phyloP scores from a whole-genome alignment of 2,888 invertebrate species.

The Trimorus sp. region DNA sequence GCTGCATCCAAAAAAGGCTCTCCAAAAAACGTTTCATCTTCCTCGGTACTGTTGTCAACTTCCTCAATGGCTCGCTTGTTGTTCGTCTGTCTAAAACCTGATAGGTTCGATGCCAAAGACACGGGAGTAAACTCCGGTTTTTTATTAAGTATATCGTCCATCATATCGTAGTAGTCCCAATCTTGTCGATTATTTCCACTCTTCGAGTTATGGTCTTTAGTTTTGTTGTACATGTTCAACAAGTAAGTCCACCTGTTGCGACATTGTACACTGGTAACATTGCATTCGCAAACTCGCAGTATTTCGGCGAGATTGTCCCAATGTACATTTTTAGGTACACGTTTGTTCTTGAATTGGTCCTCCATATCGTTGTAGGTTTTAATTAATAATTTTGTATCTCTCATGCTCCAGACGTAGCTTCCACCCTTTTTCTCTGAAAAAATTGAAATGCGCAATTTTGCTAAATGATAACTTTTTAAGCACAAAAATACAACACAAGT shows the following conservation, averaged over 20 bases:
- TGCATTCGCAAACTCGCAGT: slow-evolving; percentile 7
- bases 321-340: not conserved
- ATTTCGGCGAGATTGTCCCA: slow-evolving; percentile 19
- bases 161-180: slow-evolving; percentile 17
- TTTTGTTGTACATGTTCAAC: slow-evolving; percentile 1
- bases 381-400: slow-evolving; percentile 17
- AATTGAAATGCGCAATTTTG: too few species aligned
- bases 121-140: slow-evolving; percentile 32
- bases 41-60: not conserved
- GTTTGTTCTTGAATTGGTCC: slow-evolving; percentile 20
- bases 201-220: slow-evolving; percentile 9
- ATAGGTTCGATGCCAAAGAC: slow-evolving; percentile 24
- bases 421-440: not conserved
- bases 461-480: too few species aligned
- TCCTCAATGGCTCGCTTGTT: not conserved
- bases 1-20: not conserved
- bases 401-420: not conserved
- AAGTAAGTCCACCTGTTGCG: slow-evolving; percentile 19
- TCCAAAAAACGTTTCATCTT: not conserved
- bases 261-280: slow-evolving; percentile 12
- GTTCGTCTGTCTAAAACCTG: slow-evolving; percentile 13
- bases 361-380: slow-evolving; percentile 34
- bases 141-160: slow-evolving; percentile 23
- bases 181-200: slow-evolving; percentile 22
- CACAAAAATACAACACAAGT: too few species aligned